Conservation (phyloP, 2,113 vertebrate genomes). For the Otis tarda region DNA sequence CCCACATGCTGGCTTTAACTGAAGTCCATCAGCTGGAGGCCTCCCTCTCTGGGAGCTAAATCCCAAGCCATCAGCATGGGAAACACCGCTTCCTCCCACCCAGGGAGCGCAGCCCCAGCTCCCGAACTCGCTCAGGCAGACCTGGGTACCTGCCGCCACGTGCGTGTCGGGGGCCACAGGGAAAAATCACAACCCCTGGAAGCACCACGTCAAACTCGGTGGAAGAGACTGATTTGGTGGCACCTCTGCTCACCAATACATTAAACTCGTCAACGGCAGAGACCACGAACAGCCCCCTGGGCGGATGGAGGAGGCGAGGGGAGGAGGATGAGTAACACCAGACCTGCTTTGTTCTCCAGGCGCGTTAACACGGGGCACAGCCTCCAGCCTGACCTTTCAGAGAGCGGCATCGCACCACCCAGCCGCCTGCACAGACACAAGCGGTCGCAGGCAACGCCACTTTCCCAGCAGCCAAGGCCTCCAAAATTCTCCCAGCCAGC, state of each 20-base stretch:
- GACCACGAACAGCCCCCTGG: background rate
- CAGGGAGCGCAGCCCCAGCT: background rate
- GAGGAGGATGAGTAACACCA: background rate
- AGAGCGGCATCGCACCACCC: background rate
- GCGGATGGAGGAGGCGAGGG: background rate
- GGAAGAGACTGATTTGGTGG: background rate
- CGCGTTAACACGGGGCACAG: background rate
- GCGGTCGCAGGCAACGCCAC: background rate
- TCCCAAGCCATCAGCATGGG: background rate
- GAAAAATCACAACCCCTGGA: background rate
- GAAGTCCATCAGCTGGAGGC: background rate
- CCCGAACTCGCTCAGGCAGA: background rate
- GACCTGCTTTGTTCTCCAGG: background rate
- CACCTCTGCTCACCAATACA: background rate
- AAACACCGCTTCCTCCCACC: background rate
- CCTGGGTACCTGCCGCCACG: background rate
- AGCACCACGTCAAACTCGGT: background rate
- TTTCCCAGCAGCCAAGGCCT: background rate
- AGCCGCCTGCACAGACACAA: background rate
- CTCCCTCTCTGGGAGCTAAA: background rate
- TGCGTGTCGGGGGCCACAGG: rapidly evolving
- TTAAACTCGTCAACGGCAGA: background rate
- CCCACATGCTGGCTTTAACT: background rate
- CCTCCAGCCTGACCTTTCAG: background rate
- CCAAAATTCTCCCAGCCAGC: background rate